Conservation (phyloP, 2,113 vertebrate genomes). For the Etia nguti region DNA sequence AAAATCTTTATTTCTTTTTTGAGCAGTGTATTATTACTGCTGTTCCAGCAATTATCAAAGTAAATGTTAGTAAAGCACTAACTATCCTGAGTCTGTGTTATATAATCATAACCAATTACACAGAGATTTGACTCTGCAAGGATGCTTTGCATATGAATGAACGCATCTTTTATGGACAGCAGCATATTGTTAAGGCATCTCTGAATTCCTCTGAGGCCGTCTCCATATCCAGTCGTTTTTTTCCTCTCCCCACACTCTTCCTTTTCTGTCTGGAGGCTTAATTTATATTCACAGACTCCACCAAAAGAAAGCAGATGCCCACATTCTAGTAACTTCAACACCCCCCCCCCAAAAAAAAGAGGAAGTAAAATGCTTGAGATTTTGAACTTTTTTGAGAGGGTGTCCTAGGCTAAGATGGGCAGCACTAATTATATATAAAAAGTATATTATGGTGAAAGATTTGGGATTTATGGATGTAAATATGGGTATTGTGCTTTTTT, state of each 20-base stretch:
- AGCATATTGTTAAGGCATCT: neutral
- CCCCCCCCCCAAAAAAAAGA: neutral
- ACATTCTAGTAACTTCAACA: neutral
- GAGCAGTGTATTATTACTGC: neutral
- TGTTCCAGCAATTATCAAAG: neutral
- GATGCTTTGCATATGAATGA: neutral
- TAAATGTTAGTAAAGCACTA: neutral
- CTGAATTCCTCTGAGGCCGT: neutral
- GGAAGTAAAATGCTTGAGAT: neutral
- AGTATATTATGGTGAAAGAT: neutral
- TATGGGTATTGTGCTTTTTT: neutral
- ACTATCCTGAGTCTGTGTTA: neutral
- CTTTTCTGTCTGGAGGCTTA: neutral
- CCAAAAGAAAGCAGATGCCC: neutral
- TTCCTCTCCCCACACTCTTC: neutral
- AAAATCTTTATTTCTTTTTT: neutral
- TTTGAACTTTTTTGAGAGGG: neutral
- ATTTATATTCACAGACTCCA: constrained; percentile 30
- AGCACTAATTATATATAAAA: neutral
- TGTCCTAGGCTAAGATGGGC: neutral
- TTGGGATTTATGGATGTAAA: neutral
- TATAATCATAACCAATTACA: neutral
- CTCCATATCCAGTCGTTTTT: neutral
- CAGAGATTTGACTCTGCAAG: neutral
- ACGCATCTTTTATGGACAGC: neutral